Percentiles rank a stretch among this genome's conserved stretches.
Conservation (phyloP, 2,797 vertebrate genomes). For the Pangasius larnaudii region DNA sequence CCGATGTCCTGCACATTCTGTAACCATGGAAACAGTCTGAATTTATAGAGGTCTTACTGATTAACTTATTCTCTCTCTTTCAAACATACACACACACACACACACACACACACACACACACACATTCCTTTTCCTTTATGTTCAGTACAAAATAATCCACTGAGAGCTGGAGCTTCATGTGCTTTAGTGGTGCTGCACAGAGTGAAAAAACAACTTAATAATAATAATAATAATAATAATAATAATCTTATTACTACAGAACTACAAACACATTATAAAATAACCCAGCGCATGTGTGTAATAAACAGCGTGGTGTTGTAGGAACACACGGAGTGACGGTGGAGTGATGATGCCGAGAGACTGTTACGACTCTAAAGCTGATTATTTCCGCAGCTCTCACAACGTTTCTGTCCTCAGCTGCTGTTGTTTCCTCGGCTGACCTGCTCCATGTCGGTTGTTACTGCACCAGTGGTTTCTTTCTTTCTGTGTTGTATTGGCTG, state of each 20-base stretch:
- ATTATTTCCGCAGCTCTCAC: neutral
- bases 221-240: neutral
- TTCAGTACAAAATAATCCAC: neutral
- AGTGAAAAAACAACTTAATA: neutral
- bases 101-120: neutral
- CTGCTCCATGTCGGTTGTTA: too few relatives aligned
- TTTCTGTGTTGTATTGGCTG: too few relatives aligned
- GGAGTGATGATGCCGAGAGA: neutral
- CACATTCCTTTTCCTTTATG: neutral
- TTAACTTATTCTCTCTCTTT: neutral
- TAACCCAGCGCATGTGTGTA: neutral
- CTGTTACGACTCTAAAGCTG: neutral
- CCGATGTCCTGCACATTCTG: neutral
- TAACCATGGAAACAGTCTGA: slow-evolving; percentile 12
- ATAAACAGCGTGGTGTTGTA: neutral
- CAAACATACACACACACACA: slow-evolving; percentile 1
- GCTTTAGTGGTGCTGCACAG: neutral
- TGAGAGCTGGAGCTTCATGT: neutral
- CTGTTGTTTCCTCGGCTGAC: too few relatives aligned
- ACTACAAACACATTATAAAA: too few relatives aligned
- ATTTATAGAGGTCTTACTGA: neutral
- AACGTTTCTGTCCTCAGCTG: too few relatives aligned
- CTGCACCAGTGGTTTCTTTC: too few relatives aligned
- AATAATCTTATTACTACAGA: neutral
- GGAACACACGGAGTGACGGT: neutral